These are phyloP conservation scores for Grammomys surdaster DNA, from an alignment of 2,113 vertebrate species.

Conservation along the genomic window DNA sequence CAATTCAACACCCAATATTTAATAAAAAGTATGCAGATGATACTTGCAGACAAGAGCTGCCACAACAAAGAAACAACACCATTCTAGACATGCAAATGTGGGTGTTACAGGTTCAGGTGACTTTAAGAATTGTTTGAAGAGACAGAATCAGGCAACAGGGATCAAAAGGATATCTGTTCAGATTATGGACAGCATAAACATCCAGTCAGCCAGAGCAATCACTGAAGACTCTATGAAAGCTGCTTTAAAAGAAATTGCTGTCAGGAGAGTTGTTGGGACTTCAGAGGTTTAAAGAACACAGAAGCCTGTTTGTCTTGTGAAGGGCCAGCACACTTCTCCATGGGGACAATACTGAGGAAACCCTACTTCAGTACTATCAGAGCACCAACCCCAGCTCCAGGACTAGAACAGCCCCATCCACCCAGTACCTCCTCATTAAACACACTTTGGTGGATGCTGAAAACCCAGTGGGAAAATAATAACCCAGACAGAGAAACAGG, in stretches of 20 bases:
- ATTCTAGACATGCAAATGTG: constrained; percentile 26
- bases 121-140: constrained; percentile 37
- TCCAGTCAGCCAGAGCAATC: not conserved
- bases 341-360: not conserved
- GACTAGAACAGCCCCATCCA: not conserved
- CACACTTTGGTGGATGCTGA: not conserved
- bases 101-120: not conserved
- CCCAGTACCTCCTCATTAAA: not conserved
- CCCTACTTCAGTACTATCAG: not conserved
- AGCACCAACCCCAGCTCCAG: not conserved
- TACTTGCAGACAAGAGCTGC: not conserved
- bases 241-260: constrained; percentile 26
- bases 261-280: not conserved
- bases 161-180: not conserved
- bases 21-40: not conserved
- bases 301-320: not conserved
- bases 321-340: not conserved
- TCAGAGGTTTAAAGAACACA: not conserved
- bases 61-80: not conserved
- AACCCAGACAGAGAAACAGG: not conserved
- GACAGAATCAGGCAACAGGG: not conserved
- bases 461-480: not conserved
- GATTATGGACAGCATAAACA: not conserved
- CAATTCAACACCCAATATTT: not conserved
- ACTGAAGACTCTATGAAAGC: not conserved